These are phyloP conservation scores for Erebia epiphron DNA, from an alignment of 2,888 invertebrate genomes.

Conservation along the genomic window DNA sequence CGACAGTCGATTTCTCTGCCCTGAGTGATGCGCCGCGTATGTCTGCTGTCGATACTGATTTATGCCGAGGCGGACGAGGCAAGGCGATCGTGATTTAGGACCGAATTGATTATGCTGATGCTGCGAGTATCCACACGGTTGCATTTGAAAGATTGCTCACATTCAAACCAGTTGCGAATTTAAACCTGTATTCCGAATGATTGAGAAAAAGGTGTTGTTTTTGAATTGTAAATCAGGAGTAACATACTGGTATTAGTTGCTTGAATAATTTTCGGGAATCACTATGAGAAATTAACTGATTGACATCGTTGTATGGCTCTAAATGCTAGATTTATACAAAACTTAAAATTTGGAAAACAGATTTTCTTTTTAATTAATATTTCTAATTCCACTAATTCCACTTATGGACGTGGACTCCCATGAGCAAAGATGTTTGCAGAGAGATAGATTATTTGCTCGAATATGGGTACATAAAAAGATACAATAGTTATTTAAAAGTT, in stretches of 20 bases:
- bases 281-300: too few relatives aligned
- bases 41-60: background rate
- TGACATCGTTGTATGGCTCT: too few relatives aligned
- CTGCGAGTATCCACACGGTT: background rate
- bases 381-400: too few relatives aligned
- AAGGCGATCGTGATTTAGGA: background rate
- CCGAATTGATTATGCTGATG: constrained; percentile 4
- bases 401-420: too few relatives aligned
- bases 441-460: too few relatives aligned
- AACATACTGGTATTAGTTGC: background rate
- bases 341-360: too few relatives aligned
- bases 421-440: too few relatives aligned
- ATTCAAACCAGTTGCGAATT: background rate
- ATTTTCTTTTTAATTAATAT: too few relatives aligned
- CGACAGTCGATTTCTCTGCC: background rate
- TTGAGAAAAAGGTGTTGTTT: background rate
- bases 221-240: background rate
- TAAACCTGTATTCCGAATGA: background rate
- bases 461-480: too few relatives aligned
- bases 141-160: constrained; percentile 7
- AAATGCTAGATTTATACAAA: too few relatives aligned
- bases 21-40: background rate
- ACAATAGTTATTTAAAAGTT: too few relatives aligned
- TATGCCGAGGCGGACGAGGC: constrained; percentile 5
- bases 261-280: too few relatives aligned